Conservation (phyloP, 2,888 invertebrate species). For the Eupithecia subumbrata region DNA sequence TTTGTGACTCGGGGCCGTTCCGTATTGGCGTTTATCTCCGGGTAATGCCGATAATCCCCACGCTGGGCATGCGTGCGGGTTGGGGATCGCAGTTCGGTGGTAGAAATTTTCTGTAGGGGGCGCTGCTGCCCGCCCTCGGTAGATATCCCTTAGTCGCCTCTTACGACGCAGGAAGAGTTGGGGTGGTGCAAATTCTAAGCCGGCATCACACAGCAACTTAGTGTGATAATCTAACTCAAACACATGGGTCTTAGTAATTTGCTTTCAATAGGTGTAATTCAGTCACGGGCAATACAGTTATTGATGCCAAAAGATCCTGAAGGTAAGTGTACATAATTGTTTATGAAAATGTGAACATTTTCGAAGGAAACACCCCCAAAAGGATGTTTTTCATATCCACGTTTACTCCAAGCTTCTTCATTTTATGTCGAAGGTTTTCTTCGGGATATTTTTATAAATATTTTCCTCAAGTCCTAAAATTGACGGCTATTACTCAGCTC, state of each 20-base stretch:
- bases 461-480: slow-evolving; percentile 37
- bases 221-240: no score
- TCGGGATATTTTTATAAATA: slow-evolving; percentile 26
- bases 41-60: no score
- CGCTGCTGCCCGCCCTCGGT: no score
- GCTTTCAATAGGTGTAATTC: background rate
- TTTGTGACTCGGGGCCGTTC: no score
- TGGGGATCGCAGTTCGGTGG: no score
- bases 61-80: no score
- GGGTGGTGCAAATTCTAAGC: no score
- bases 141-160: no score
- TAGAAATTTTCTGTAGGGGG: no score
- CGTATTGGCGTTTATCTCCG: no score
- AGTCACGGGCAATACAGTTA: background rate
- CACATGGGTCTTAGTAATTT: background rate
- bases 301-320: background rate
- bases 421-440: slow-evolving; percentile 26
- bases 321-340: background rate
- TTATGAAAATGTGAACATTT: background rate
- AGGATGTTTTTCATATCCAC: slow-evolving; percentile 10
- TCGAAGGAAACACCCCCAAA: slow-evolving; percentile 1
- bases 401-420: slow-evolving; percentile 12
- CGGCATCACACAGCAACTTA: no score
- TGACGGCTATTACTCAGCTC: slow-evolving; percentile 39
- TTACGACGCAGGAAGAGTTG: no score